Base-by-base conservation (phyloP, 2,797 vertebrate genomes). In the Heteromormyrus szaboi region DNA sequence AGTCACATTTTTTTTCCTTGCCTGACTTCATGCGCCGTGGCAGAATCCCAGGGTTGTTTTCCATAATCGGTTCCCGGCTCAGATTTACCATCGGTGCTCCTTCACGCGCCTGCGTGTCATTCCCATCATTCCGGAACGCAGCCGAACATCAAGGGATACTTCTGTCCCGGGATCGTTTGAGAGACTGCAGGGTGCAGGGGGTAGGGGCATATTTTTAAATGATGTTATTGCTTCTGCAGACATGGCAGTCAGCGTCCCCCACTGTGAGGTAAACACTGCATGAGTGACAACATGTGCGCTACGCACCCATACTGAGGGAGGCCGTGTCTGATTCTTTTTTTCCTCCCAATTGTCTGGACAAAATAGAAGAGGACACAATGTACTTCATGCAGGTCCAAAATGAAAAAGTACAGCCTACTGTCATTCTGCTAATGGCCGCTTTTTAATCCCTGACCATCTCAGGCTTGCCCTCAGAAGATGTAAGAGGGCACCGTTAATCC, bases 21-120 rank as follows among this genome's bases (percentile, higher is more conserved):
- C 51, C 62, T 68, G 62, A 68, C 62, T 68, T 68, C 29, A 68
- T 68, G 62, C 4, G 4, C 62, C 62, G 3, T 33, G 62, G 62
- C 62, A 68, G 85, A 86, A 56, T 86, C 85, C 29, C n/a, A 29
- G 50, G 85, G 85, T 54, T 33, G 48, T 54, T 85, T 85, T 53
- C 50, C 84, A 56, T 86, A 86, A 86, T 33, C 85, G 51, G 29
- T 68, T 41, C n/a, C 48, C 85, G 6, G 51, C 51, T 54, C 29
- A 33, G 29, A 25, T 56, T 59, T 86, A 56, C 50, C 51, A 4
- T 37, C 8, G 85, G 50, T 56, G 50, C 48, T 22, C 51, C 25
- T 29, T 56, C 85, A 54, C 25, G 3, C 25, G 33, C 41, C 37
- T 33, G 62, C 72, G 6, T 79, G 79, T 84, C 79, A 84, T 84